These are phyloP conservation scores for Thecocarcelia acutangulata DNA, from an alignment of 2,888 invertebrate species.

Conservation along the genomic window DNA sequence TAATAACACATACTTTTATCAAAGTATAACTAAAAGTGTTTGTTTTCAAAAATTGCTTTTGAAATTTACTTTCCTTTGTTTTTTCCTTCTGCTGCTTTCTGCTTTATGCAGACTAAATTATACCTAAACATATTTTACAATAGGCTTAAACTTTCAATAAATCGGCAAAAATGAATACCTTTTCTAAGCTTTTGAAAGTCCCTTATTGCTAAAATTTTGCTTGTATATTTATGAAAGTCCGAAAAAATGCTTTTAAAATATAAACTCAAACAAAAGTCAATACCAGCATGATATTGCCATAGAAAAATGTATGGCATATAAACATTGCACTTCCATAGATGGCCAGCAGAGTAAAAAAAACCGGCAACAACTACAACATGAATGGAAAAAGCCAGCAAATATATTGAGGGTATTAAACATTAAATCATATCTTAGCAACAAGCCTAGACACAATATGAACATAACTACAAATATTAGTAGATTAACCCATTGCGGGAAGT, in stretches of 20 bases:
- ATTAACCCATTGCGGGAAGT: constrained; percentile 46
- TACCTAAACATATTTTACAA: constrained; percentile 22
- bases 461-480: constrained; percentile 36
- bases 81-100: neutral
- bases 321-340: constrained; percentile 42
- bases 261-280: constrained; percentile 49
- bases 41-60: constrained; percentile 33
- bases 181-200: constrained; percentile 51
- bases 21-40: constrained; percentile 14
- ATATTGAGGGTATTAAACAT: constrained; percentile 59
- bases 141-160: constrained; percentile 68
- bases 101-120: neutral
- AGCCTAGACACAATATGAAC: constrained; percentile 54
- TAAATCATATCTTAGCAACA: constrained; percentile 62
- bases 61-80: neutral
- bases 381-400: constrained; percentile 31
- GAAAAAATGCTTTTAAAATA: constrained; percentile 8
- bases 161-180: constrained; percentile 67
- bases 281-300: constrained; percentile 52
- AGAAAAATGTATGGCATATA: constrained; percentile 24
- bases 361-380: constrained; percentile 11
- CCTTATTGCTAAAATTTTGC: constrained; percentile 23
- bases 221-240: constrained; percentile 36
- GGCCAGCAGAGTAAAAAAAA: constrained; percentile 1
- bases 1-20: constrained; percentile 26